These are phyloP conservation scores for Orthonyx spaldingii DNA, from an alignment of 2,113 vertebrate genomes.

Conservation along the genomic window DNA sequence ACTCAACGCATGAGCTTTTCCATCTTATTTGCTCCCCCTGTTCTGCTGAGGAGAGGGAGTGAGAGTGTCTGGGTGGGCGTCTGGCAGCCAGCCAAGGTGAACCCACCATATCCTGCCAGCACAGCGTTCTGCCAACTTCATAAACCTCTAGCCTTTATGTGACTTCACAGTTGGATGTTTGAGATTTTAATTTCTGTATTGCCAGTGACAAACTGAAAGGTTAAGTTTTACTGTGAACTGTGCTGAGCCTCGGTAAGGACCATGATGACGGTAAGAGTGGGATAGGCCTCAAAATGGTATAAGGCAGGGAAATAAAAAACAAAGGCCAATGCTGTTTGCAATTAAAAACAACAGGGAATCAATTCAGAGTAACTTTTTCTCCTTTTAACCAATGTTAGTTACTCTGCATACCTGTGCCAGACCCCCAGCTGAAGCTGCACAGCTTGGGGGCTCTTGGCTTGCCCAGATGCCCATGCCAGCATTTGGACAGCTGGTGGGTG, in stretches of 20 bases:
- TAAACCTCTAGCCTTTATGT: background rate
- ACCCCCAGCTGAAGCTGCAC: background rate
- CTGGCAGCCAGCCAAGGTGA: background rate
- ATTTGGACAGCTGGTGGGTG: background rate
- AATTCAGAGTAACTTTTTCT: background rate
- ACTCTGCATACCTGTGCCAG: background rate
- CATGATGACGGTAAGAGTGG: background rate
- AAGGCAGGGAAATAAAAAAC: background rate
- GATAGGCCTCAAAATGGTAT: background rate
- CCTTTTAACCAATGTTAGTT: background rate
- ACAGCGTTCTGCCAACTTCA: background rate
- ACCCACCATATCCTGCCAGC: background rate
- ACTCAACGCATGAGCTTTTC: background rate
- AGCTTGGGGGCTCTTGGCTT: background rate
- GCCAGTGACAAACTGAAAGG: background rate
- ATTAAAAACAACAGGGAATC: background rate
- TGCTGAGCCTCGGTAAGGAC: background rate
- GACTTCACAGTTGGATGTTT: background rate
- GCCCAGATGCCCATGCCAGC: background rate
- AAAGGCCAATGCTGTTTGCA: background rate
- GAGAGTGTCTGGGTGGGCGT: background rate
- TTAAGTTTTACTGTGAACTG: background rate
- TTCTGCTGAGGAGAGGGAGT: background rate
- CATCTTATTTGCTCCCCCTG: background rate
- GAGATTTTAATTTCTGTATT: background rate